Conservation (phyloP, 2,888 invertebrate genomes). For the Blera fallax region DNA sequence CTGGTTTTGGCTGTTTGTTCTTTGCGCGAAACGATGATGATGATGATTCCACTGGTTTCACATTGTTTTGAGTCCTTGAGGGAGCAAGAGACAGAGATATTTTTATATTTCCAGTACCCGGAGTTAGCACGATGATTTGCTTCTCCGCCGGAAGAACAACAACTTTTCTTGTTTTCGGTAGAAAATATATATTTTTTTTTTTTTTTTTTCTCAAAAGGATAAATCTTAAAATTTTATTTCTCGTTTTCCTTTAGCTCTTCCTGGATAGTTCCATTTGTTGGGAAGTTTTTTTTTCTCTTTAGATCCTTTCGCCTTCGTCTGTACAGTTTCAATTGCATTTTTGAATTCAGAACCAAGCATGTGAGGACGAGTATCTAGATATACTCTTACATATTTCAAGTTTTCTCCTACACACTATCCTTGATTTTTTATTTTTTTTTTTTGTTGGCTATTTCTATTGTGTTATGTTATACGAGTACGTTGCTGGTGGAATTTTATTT, state of each 20-base stretch:
- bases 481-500: not conserved
- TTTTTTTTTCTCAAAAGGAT: constrained; percentile 6
- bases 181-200: not conserved
- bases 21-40: constrained; percentile 17
- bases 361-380: constrained; percentile 23
- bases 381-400: constrained; percentile 3
- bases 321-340: constrained; percentile 61
- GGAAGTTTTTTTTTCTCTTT: not conserved
- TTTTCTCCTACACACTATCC: constrained; percentile 26
- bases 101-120: constrained; percentile 20
- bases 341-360: constrained; percentile 42
- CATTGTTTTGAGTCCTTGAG: constrained; percentile 46
- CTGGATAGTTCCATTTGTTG: constrained; percentile 37
- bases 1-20: constrained; percentile 9
- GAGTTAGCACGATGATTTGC: constrained; percentile 48
- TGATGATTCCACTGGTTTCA: constrained; percentile 20
- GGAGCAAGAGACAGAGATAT: not conserved
- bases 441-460: constrained; percentile 21
- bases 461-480: constrained; percentile 31
- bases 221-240: constrained; percentile 52
- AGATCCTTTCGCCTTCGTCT: constrained; percentile 14
- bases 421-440: not conserved
- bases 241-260: constrained; percentile 3
- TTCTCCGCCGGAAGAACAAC: constrained; percentile 46
- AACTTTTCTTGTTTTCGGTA: constrained; percentile 18